phyloP scores from a whole-genome alignment of 2,113 vertebrate species.

The Ictalurus furcatus region DNA sequence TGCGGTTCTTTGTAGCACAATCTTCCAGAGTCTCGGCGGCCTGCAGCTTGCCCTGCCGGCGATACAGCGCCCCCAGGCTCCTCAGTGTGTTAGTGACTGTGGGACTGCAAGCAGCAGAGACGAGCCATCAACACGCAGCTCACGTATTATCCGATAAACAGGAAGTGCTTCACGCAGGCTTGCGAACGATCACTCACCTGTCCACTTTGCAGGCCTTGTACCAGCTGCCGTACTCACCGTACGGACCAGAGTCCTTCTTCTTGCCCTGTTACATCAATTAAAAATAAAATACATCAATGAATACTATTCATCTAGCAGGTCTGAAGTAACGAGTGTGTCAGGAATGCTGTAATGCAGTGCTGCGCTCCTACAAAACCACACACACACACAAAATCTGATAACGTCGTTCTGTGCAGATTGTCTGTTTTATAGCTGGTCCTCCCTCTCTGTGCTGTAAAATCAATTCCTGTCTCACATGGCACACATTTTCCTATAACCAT shows the following conservation, averaged over 20 bases:
- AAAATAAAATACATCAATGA: background rate
- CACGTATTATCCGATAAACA: background rate
- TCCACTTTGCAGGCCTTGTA: conserved; percentile 89
- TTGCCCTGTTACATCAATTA: conserved; percentile 67
- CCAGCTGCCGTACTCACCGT: conserved; percentile 86
- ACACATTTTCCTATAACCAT: background rate
- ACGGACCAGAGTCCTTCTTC: conserved; percentile 73
- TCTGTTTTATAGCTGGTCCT: background rate
- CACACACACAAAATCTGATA: background rate
- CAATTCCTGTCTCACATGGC: background rate
- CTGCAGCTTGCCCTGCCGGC: conserved; percentile 89
- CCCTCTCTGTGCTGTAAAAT: background rate
- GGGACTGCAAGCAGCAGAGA: conserved; percentile 68
- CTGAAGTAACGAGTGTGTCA: background rate
- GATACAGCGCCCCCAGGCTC: conserved; percentile 84
- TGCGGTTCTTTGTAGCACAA: conserved; percentile 82
- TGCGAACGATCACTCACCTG: conserved; percentile 71
- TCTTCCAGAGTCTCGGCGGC: conserved; percentile 87
- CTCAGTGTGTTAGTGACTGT: conserved; percentile 87
- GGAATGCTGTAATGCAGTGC: background rate
- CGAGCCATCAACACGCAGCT: background rate
- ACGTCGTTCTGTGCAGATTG: background rate
- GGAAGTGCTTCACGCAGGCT: background rate
- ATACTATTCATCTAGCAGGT: background rate
- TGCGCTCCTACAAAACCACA: background rate